Evolutionary conservation across 2,888 invertebrate species (phyloP).

Genomic region (Apamea anceps): DNA sequence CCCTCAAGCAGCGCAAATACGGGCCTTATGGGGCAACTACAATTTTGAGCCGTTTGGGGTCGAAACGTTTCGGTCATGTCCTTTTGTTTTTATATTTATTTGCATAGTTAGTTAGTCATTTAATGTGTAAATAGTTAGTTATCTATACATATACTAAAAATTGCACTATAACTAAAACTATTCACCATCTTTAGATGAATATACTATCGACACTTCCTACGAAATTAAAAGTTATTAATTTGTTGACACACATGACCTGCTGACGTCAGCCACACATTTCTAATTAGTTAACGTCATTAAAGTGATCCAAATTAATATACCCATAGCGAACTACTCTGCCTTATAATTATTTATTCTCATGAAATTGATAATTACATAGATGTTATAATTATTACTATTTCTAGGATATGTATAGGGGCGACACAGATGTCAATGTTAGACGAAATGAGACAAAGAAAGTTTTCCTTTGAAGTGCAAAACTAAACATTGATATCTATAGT

Average conservation of each 20-base stretch:
- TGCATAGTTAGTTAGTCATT: neutral
- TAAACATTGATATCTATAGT: neutral
- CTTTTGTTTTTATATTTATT: neutral
- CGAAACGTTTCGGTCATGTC: too few species aligned
- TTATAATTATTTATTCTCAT: slow-evolving; percentile 65
- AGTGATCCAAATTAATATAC: slow-evolving; percentile 51
- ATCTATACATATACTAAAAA: neutral
- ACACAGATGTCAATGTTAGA: slow-evolving; percentile 20
- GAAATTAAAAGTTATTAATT: slow-evolving; percentile 20
- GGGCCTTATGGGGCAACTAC: too few species aligned
- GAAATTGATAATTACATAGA: slow-evolving; percentile 62
- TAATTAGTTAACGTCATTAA: slow-evolving; percentile 54
- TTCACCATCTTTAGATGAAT: neutral
- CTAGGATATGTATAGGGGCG: slow-evolving; percentile 44
- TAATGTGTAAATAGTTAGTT: too few species aligned
- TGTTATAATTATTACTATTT: slow-evolving; percentile 55
- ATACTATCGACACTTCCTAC: neutral
- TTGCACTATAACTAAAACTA: neutral
- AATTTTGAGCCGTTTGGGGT: too few species aligned
- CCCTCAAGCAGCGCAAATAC: too few species aligned
- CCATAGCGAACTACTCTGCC: slow-evolving; percentile 48
- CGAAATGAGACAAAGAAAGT: slow-evolving; percentile 39
- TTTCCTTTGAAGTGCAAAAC: neutral
- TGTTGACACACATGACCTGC: slow-evolving; percentile 21
- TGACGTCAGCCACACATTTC: slow-evolving; percentile 27